Evolutionary conservation across 23 tunicate species (phyloP).

Genomic region (Corella eumyota): DNA sequence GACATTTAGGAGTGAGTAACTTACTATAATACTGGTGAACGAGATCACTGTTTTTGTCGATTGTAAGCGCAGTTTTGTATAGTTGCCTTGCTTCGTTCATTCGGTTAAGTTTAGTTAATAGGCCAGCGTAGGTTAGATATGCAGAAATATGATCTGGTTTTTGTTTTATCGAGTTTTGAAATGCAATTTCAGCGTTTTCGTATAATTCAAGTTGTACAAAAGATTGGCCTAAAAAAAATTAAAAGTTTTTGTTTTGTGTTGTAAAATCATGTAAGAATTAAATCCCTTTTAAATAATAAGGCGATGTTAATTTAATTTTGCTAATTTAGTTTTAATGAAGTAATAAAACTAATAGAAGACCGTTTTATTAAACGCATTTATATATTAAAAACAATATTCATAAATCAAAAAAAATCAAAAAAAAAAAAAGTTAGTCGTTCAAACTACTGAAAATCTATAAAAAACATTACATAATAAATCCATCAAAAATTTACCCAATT

Average conservation of each 20-base stretch:
- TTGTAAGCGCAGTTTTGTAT: conserved; percentile 23
- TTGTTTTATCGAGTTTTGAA: conserved; percentile 26
- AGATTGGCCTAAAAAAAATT: conserved; percentile 53
- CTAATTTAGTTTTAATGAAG: no score
- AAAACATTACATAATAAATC: no score
- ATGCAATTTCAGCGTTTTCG: conserved; percentile 47
- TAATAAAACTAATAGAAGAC: no score
- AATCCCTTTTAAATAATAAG: no score
- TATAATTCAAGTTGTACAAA: conserved; percentile 20
- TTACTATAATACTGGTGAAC: conserved; percentile 39
- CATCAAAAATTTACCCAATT: no score
- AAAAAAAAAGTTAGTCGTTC: no score
- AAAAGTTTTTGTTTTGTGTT: background rate
- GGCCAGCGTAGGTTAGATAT: conserved; percentile 58
- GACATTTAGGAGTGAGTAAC: no score
- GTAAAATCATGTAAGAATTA: background rate
- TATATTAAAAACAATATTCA: no score
- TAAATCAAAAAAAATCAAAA: no score
- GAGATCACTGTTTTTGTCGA: conserved; percentile 14
- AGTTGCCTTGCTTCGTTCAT: conserved; percentile 11
- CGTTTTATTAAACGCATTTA: no score
- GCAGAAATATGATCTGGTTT: conserved; percentile 75
- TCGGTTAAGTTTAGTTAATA: conserved; percentile 12
- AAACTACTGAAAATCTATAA: no score
- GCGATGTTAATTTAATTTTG: no score